Base-by-base conservation (phyloP, 2,888 invertebrate species). In the Lymantria monacha region DNA sequence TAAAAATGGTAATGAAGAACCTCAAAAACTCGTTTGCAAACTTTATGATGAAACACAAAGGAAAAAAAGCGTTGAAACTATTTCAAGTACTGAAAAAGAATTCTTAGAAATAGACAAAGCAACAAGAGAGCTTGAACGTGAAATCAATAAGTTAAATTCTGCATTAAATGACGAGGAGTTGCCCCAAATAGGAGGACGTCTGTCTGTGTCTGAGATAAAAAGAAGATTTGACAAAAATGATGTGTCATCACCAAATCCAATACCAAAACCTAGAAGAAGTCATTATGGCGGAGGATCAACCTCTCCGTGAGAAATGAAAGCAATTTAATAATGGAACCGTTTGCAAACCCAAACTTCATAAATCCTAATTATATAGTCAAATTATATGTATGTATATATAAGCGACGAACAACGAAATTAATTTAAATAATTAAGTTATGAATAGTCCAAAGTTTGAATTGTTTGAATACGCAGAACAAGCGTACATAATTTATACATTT, bases 231-330 rank as follows among this genome's bases (percentile, higher is more conserved):
- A 93, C 45, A 90, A 87, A 55, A 88, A 79, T 30, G 91, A 91
- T 45, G 76, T 71, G 42, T 82, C 83, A n/a, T 86, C 88, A 44
- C 92, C 92, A 50, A 92, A 93, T 79, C 93, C 93, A 2, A 89
- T 93, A 76, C 92, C 93, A 70, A 93, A 93, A 74, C 93, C 93
- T 1, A 87, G 92, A 66, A 83, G 93, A 69, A 92, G 92, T 71
- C 85, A 88, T 57, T 83, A 87, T 44, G 85, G 84, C 37, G 85
- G 80, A 46, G 85, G 80, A 47, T 74, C 81, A 9, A 80, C 69
- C 53, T 81, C 83, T 40, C 81, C 85, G 9, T 74, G 62, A 70
- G 22, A 33, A 33, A 53, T 46, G 30, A 50, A 41, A 59, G 11
- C 38, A 8, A 38, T 38, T 38, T 12, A 13, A 12, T 10, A 8